Evolutionary conservation across 2,113 vertebrate species (phyloP), one percentile per base, ranked within the genome.

Genomic region (Austrofundulus limnaeus): DNA sequence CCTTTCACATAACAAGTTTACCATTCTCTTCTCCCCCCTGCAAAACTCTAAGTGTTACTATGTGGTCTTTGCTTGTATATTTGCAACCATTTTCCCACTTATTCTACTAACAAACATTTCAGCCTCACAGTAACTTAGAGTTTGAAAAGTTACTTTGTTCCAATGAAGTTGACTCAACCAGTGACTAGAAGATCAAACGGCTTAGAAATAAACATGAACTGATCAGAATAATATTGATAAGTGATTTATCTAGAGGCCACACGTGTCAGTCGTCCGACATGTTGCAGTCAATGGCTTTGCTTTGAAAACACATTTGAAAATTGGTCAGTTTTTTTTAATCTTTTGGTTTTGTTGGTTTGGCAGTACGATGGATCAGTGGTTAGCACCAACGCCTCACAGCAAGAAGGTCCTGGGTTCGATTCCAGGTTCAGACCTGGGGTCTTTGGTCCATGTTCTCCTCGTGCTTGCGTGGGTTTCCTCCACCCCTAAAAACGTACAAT

Each of bases 41-140:
- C 73, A 70, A 66, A n/a, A n/a, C n/a, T n/a, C n/a, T n/a, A n/a
- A 81, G 66, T 23, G 42, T 75, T 80, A 81, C 80, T 79, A 77
- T 79, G 55, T 49, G 64, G 66, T 72, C 61, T 52, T 37, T 43
- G 73, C 83, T 66, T 90, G 83, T 88, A 81, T 25, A 88, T 88
- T 75, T 62, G 80, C 73, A 34, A 9, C 31, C 8, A 58, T 83
- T 86, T 67, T 43, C 66, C 47, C 51, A 50, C 52, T 65, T 58
- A 21, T 48, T 58, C 58, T 68, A 66, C 72, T 75, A 77, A 72
- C 66, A 25, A 46, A 34, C 61, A 58, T 53, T 61, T 71, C 70
- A 53, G 69, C 71, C 49, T 53, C 54, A 55, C 19, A 5, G 34
- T 59, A 61, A 65, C 43, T 62, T 53, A 16, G 15, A 17, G 46